A percentile compares a stretch with the other conserved stretches of the same genome.
These are phyloP conservation scores for Hippasteria phrygiana DNA, from an alignment of 53 echinoderm and acorn worm genomes.

Conservation along the genomic window DNA sequence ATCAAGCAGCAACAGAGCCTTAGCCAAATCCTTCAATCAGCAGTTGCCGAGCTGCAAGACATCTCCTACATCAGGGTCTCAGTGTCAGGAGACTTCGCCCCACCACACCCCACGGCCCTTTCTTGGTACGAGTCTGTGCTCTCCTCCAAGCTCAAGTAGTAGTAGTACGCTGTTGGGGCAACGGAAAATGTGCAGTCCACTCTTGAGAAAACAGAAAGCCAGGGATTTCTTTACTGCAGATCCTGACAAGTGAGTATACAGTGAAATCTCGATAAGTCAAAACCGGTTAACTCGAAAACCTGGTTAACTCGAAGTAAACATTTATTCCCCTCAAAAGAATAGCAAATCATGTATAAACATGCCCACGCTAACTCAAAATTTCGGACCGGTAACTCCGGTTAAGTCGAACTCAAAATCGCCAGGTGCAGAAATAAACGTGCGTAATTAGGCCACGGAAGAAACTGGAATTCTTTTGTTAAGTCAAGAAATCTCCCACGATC, in stretches of 20 bases:
- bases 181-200: constrained; percentile 46
- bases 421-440: no score
- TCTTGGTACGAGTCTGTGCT: background rate
- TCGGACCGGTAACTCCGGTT: no score
- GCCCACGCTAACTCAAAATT: no score
- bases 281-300: background rate
- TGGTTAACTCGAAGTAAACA: no score
- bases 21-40: background rate
- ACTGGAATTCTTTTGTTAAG: no score
- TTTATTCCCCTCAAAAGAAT: no score
- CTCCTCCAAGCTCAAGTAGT: constrained; percentile 9
- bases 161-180: background rate
- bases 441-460: no score
- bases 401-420: no score
- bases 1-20: background rate
- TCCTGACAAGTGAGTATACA: constrained; percentile 27
- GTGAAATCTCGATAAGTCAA: background rate
- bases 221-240: constrained; percentile 33
- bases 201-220: constrained; percentile 37
- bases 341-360: no score
- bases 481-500: no score
- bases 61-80: no score
- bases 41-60: background rate
- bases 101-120: background rate
- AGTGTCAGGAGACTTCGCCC: background rate